Conservation (phyloP, 1,140 invertebrate species). For the Tyrophagus putrescentiae region DNA sequence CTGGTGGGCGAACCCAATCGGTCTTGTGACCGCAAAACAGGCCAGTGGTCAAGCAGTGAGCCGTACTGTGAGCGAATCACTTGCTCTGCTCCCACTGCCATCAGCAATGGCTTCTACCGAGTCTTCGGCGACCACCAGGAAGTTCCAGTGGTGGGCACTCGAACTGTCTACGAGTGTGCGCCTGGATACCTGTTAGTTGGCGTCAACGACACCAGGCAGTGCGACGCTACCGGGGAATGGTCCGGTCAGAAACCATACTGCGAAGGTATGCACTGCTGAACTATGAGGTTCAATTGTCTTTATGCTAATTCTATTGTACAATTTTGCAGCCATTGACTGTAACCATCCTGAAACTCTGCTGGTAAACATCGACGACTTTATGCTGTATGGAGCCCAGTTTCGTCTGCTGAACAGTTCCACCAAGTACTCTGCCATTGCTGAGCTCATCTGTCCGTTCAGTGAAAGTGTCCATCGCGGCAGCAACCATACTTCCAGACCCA, state of each 20-base stretch:
- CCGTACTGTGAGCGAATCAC: slow-evolving; percentile 24
- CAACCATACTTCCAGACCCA: neutral
- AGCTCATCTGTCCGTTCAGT: slow-evolving; percentile 3
- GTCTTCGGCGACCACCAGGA: slow-evolving; percentile 8
- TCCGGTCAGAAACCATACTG: slow-evolving; percentile 18
- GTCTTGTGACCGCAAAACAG: slow-evolving; percentile 19
- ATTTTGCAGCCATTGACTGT: slow-evolving; percentile 25
- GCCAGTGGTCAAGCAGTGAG: slow-evolving; percentile 23
- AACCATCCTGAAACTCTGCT: slow-evolving; percentile 17
- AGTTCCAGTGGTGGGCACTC: neutral
- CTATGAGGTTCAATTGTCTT: too few species aligned
- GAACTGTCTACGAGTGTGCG: slow-evolving; percentile 3
- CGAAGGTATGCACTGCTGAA: slow-evolving; percentile 21
- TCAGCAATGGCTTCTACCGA: slow-evolving; percentile 15
- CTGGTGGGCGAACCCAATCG: slow-evolving; percentile 20
- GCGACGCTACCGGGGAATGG: slow-evolving; percentile 21
- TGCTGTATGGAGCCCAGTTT: slow-evolving; percentile 18
- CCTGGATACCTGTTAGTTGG: slow-evolving; percentile 15
- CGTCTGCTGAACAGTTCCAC: slow-evolving; percentile 24
- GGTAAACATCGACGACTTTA: neutral
- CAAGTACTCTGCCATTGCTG: slow-evolving; percentile 21
- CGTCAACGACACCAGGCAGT: slow-evolving; percentile 5
- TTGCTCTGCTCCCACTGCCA: neutral
- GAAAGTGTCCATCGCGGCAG: neutral
- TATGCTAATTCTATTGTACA: neutral